Evolutionary conservation across 2,888 invertebrate genomes (phyloP), one percentile per base, ranked within the genome.

Genomic region (Leucophora obtusa): DNA sequence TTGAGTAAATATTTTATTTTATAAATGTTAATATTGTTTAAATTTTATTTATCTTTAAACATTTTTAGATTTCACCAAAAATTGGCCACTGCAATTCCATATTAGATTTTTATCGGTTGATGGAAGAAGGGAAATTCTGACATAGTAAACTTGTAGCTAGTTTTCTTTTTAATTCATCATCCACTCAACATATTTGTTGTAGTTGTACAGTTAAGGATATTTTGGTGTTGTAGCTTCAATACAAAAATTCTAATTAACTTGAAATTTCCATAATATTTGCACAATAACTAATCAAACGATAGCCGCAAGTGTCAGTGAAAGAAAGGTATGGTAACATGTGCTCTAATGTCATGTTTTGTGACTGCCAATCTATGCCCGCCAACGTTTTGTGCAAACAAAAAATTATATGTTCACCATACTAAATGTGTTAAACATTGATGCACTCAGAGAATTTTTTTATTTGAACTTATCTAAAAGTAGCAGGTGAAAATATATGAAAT

Each of bases 221-320:
- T 38, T 38, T 38, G 38, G 11, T 10, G 14, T 10, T 38, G 14
- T 38, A 11, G 11, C 14, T 11, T 38, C 1, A 38, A 11, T 4
- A 47, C 1, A 47, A 47, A 47, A 47, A 11, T 47, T 6, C 33
- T 28, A 63, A 63, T 63, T 63, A 51, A 47, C 47, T 62, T 62
- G 24, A 65, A 65, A 33, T 17, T 28, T 24, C 24, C 11, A 63
- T 17, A 24, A 47, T 15, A 62, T 69, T 69, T 51, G 21, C 18
- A 60, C 51, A 38, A 60, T 35, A 60, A 51, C 51, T 70, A 53
- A 60, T 51, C 59, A 71, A 71, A 71, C 28, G 43, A 47, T 62
- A 47, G 71, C 38, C 53, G 38, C 62, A 70, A 51, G 59, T 53
- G 70, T 51, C 47, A 59, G 50, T 59, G n/a, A 50, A 38, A 43